Conservation (phyloP, 2,797 vertebrate species). For the Microctenopoma stevenorrisi region DNA sequence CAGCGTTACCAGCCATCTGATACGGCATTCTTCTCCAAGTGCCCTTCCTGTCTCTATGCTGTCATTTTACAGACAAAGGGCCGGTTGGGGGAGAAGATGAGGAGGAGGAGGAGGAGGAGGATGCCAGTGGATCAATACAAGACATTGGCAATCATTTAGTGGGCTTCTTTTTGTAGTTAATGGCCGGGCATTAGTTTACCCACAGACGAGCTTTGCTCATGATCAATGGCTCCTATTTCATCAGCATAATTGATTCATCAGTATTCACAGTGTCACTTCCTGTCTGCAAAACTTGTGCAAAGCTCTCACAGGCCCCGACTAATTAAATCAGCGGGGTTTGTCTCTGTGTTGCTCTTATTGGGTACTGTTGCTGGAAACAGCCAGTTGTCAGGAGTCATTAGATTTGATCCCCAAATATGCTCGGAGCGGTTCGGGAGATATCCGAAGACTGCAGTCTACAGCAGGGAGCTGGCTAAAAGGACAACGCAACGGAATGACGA, state of each 20-base stretch:
- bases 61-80: slow-evolving; percentile 64
- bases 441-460: not conserved
- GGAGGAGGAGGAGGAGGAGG: slow-evolving; percentile 18
- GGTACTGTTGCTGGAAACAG: slow-evolving; percentile 54
- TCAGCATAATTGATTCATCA: slow-evolving; percentile 57
- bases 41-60: slow-evolving; percentile 65
- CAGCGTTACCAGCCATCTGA: slow-evolving; percentile 64
- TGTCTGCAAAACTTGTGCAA: slow-evolving; percentile 44
- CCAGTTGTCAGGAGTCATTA: slow-evolving; percentile 37
- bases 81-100: slow-evolving; percentile 45
- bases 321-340: slow-evolving; percentile 65
- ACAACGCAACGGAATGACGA: slow-evolving; percentile 1
- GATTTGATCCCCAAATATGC: slow-evolving; percentile 20
- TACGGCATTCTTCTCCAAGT: slow-evolving; percentile 57
- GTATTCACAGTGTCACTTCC: slow-evolving; percentile 53
- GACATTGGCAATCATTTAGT: slow-evolving; percentile 49
- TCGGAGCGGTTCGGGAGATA: slow-evolving; percentile 7
- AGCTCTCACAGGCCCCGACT: slow-evolving; percentile 43
- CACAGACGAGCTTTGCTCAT: slow-evolving; percentile 22
- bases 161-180: slow-evolving; percentile 53
- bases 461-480: not conserved
- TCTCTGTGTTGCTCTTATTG: slow-evolving; percentile 41
- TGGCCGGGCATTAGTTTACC: slow-evolving; percentile 22
- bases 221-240: slow-evolving; percentile 61
- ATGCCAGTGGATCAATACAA: slow-evolving; percentile 56